Base-by-base conservation (phyloP, 2,113 vertebrate genomes). In the Hydropotes inermis region DNA sequence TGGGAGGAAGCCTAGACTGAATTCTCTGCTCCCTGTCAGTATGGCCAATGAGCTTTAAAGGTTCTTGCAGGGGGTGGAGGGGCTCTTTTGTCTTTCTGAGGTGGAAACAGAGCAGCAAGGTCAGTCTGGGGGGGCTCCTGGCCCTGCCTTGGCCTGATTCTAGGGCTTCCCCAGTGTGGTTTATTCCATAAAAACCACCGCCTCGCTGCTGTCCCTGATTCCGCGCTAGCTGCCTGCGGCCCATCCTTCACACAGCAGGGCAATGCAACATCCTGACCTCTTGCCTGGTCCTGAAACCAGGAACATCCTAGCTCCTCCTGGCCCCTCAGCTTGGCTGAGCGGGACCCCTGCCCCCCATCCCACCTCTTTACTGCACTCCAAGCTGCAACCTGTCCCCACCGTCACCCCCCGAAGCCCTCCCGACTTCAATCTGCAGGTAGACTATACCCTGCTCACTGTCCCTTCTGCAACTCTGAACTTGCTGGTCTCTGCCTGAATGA, bases 321-420 rank as follows among this genome's bases (percentile, higher is more conserved):
- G 45, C 23, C 21, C 23, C 30, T 3, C 43, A 47, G 15, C 89
- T 78, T 58, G 39, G 52, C 25, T 47, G 33, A 74, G 43, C 1
- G 14, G 16, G 82, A 17, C 27, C n/a, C 52, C 12, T 39, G 13
- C 3, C 1, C 1, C 21, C 23, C n/a, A 57, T 13, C 70, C 28
- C 23, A 11, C 78, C 78, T 81, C 11, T 54, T 54, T 28, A 36
- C 33, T 7, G 27, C 15, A 47, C 28, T 60, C 58, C 15, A 47
- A 7, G 15, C n/a, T 52, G 52, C 60, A 25, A 5, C n/a, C 47
- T 3, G 4, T 15, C 81, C 92, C 64, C 45, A 33, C 6, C 1
- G 1, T 21, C 10, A 0, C 11, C 13, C 14, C 8, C 25, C 5
- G 2, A n/a, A 47, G 9, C 33, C 4, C 86, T 21, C 1, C 25